These are phyloP conservation scores for Lynx canadensis DNA, from an alignment of 2,113 vertebrate genomes.

Conservation along the genomic window DNA sequence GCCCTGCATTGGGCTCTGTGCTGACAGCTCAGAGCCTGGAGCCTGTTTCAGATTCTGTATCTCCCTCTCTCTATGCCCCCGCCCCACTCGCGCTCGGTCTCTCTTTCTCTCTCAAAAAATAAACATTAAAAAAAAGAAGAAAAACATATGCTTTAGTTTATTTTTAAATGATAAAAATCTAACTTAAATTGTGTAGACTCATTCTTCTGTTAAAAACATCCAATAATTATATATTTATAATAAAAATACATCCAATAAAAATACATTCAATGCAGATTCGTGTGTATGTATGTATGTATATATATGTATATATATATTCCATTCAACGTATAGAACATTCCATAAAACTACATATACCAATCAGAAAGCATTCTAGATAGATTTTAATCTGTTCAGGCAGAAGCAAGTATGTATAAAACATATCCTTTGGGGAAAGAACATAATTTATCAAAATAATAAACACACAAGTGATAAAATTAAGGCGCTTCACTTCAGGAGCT, in stretches of 20 bases:
- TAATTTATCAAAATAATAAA: constrained; percentile 40
- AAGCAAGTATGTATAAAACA: not conserved
- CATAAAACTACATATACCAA: not conserved
- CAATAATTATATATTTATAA: not conserved
- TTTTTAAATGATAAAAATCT: not conserved
- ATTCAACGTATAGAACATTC: not conserved
- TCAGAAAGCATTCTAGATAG: not conserved
- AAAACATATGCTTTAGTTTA: not conserved
- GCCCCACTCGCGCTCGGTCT: not conserved
- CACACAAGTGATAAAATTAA: constrained; percentile 26
- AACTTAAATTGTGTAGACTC: not conserved
- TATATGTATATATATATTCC: not conserved
- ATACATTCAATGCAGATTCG: not conserved
- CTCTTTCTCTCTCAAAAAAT: not conserved
- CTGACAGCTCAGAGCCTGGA: too few species aligned
- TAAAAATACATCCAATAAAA: not conserved
- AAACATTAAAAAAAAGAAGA: not conserved
- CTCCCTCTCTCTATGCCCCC: not conserved
- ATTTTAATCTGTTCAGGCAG: not conserved
- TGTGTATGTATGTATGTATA: too few species aligned
- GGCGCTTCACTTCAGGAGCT: not conserved
- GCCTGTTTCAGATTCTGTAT: too few species aligned
- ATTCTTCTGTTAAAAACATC: constrained; percentile 3
- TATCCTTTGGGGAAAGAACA: not conserved
- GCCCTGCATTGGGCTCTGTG: not conserved